Base-by-base conservation (phyloP, 2,797 vertebrate species). In the Gymnocypris eckloni region DNA sequence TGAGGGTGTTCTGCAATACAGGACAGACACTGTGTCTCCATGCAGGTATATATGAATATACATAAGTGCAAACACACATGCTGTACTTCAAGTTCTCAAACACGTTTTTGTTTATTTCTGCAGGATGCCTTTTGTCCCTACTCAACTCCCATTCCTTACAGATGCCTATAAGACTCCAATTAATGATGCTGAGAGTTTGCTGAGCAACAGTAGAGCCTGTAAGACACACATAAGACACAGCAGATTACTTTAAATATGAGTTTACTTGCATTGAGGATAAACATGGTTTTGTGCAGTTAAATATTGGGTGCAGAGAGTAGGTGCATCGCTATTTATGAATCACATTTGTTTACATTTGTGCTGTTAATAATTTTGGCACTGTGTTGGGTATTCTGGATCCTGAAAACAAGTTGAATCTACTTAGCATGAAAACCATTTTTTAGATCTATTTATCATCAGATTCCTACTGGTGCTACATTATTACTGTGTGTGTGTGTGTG, bases 121-220 rank as follows among this genome's bases (percentile, higher is more conserved):
- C 37, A 84, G 83, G 66, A 18, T 39, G 66, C 43, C 69, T 13
- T 86, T 41, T 20, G 28, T 80, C 41, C 20, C 70, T n/a, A 41
- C 70, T 45, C 84, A 71, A 45, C 43, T 61, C 43, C 82, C 76
- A 22, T 52, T 71, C 50, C 59, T 52, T 28, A 22, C 70, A 41
- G 78, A 80, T 12, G 4, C 22, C 39, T 76, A 54, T 48, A 78
- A 82, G 73, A 16, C 41, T 25, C 5, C 54, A 61, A 61, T 45
- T 41, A 76, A 77, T 43, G 59, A 84, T 70, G 50, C 39, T 43
- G 66, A 59, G 39, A 75, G 25, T 83, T 83, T 73, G 41, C 70
- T 75, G 54, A 84, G 75, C 52, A 78, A 52, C 39, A 81, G 45
- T 81, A 87, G 83, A 61, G 75, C 78, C 43, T 81, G 20, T 25